These are phyloP conservation scores for Dendronephthya gigantea DNA, from an alignment of 64 coral and sea anemone genomes.

Conservation along the genomic window DNA sequence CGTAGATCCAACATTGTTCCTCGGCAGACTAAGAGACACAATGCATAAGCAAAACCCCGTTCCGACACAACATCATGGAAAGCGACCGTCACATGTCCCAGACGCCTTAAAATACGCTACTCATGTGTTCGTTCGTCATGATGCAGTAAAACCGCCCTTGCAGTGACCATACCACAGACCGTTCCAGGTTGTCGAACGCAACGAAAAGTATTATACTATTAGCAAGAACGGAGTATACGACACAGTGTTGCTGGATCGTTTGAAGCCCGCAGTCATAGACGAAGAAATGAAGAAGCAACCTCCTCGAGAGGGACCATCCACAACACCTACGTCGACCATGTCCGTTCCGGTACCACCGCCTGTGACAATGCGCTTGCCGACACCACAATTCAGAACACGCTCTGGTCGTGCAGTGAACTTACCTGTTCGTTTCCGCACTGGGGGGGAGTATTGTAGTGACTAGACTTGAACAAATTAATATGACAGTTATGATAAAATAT, in stretches of 20 bases:
- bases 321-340: too few species aligned
- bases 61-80: not conserved
- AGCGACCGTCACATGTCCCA: not conserved
- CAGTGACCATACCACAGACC: not conserved
- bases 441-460: too few species aligned
- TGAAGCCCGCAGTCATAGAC: not conserved
- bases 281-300: too few species aligned
- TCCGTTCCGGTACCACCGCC: too few species aligned
- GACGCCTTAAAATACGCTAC: not conserved
- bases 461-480: too few species aligned
- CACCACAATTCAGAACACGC: too few species aligned
- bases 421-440: too few species aligned
- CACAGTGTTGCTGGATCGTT: not conserved
- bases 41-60: not conserved
- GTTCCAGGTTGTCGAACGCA: not conserved
- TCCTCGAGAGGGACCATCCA: too few species aligned
- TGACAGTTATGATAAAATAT: too few species aligned
- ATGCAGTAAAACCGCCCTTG: not conserved
- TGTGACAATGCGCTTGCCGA: too few species aligned
- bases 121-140: conserved; percentile 3
- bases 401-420: too few species aligned
- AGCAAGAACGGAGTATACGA: not conserved
- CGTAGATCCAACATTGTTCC: not conserved
- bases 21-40: not conserved
- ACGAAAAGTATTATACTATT: not conserved